Percentiles rank a stretch among this genome's conserved stretches.
Evolutionary conservation across 2,797 vertebrate species (phyloP).

Genomic region (Poecile montanus): DNA sequence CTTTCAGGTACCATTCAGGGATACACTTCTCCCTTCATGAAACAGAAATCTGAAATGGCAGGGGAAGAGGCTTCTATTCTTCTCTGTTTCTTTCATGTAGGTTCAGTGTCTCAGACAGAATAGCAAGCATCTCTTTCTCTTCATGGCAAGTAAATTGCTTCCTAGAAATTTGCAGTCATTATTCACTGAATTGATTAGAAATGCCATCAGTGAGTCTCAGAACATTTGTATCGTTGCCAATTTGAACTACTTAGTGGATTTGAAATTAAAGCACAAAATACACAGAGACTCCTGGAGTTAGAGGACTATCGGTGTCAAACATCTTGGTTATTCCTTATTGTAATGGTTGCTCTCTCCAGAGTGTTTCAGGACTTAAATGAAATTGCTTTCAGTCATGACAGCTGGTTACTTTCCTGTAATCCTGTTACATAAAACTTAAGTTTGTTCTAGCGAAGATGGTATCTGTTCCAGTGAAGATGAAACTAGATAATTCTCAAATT

Average conservation of each 20-base stretch:
- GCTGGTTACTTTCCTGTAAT: not conserved
- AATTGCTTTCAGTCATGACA: not conserved
- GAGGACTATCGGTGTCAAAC: not conserved
- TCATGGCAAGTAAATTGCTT: conserved; percentile 18
- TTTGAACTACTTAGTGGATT: not conserved
- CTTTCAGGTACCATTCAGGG: not conserved
- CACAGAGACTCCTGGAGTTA: not conserved
- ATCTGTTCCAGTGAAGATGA: not conserved
- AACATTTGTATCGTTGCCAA: not conserved
- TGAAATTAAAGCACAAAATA: conserved; percentile 42
- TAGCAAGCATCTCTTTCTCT: not conserved
- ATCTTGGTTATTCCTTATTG: not conserved
- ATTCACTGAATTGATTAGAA: conserved; percentile 44
- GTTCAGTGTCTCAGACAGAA: not conserved
- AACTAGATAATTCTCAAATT: not conserved
- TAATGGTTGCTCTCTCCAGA: not conserved
- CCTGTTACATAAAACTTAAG: not conserved
- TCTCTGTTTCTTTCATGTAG: not conserved
- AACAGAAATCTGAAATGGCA: conserved; percentile 15
- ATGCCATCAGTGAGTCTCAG: conserved; percentile 29
- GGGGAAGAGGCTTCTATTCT: not conserved
- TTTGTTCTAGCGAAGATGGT: not conserved
- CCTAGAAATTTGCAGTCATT: conserved; percentile 42
- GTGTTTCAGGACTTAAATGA: not conserved
- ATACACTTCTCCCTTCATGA: not conserved